Conservation (phyloP, 2,797 vertebrate genomes). For the Clarias pachynema region DNA sequence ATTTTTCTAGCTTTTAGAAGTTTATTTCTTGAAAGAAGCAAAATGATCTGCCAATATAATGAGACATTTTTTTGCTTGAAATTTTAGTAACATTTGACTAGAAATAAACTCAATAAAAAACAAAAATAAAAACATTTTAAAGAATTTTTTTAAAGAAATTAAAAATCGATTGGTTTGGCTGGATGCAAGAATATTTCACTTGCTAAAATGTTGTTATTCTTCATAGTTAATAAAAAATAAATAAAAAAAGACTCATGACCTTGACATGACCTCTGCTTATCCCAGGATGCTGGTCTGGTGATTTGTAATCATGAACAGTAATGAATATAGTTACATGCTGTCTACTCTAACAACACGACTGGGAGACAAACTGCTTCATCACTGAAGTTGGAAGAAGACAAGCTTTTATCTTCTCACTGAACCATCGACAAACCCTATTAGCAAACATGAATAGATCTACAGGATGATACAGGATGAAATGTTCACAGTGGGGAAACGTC, state of each 20-base stretch:
- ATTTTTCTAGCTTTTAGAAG: too few relatives aligned
- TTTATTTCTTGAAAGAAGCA: too few relatives aligned
- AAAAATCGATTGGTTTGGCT: too few relatives aligned
- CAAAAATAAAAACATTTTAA: too few relatives aligned
- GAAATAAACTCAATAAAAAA: too few relatives aligned
- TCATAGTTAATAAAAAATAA: neutral
- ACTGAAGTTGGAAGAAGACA: neutral
- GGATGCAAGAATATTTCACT: too few relatives aligned
- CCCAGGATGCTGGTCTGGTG: neutral
- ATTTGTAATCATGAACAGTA: neutral
- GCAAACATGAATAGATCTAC: neutral
- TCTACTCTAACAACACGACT: neutral
- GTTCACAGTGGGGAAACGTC: neutral
- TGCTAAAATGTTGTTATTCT: too few relatives aligned
- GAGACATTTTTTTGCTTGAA: too few relatives aligned
- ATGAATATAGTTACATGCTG: neutral
- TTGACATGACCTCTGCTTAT: neutral
- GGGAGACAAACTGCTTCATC: neutral
- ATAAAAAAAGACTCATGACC: neutral
- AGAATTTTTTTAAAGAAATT: too few relatives aligned
- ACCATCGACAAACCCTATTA: neutral
- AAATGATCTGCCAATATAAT: too few relatives aligned
- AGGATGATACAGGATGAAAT: neutral
- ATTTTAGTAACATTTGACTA: too few relatives aligned
- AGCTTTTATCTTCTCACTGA: neutral